These are phyloP conservation scores for Idaea straminata DNA, from an alignment of 2,888 invertebrate species.

Conservation along the genomic window DNA sequence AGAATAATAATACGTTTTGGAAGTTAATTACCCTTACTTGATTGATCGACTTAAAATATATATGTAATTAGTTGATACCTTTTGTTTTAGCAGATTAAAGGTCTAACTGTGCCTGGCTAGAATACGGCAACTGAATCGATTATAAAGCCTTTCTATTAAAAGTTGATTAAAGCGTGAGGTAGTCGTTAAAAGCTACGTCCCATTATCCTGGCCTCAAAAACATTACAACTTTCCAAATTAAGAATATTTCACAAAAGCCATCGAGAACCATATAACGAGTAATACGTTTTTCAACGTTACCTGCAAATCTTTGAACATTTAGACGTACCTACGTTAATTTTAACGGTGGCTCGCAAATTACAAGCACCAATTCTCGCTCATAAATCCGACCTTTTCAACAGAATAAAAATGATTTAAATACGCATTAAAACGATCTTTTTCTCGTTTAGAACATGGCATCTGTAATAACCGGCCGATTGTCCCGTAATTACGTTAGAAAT, in stretches of 20 bases:
- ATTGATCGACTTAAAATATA: not conserved
- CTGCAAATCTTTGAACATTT: not conserved
- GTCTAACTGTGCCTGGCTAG: too few species aligned
- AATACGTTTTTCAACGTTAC: not conserved
- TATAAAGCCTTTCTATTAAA: not conserved
- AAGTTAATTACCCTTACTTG: not conserved
- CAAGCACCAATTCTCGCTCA: constrained; percentile 56
- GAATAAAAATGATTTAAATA: constrained; percentile 77
- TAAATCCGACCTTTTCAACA: constrained; percentile 75
- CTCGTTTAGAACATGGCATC: constrained; percentile 61
- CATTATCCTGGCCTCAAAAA: not conserved
- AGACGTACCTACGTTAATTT: constrained; percentile 37
- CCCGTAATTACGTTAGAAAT: constrained; percentile 47
- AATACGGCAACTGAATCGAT: not conserved
- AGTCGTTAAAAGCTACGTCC: not conserved
- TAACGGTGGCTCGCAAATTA: constrained; percentile 54
- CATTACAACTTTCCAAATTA: not conserved
- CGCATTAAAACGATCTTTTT: constrained; percentile 71
- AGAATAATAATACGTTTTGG: constrained; percentile 18
- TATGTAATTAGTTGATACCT: not conserved
- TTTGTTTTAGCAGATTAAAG: not conserved
- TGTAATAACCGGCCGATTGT: constrained; percentile 62
- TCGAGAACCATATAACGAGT: not conserved
- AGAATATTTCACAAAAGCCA: not conserved
- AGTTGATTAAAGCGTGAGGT: not conserved